phyloP scores from a whole-genome alignment of 2,888 invertebrate species.

The Urechis unicinctus region DNA sequence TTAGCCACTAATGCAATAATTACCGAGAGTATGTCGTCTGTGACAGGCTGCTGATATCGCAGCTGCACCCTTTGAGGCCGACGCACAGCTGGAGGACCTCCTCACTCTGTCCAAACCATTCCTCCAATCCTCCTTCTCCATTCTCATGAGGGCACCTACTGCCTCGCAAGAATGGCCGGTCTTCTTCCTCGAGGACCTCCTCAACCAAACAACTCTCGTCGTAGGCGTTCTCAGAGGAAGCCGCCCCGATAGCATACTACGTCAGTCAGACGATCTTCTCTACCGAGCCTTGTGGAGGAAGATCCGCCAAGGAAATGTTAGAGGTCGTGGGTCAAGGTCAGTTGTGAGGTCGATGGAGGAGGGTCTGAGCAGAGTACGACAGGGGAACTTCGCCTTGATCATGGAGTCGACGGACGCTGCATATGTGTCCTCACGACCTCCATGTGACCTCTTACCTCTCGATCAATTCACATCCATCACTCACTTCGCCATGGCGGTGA shows the following conservation, averaged over 20 bases:
- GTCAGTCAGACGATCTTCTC: neutral
- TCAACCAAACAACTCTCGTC: conserved; percentile 10
- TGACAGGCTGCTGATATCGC: conserved; percentile 13
- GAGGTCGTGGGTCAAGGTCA: neutral
- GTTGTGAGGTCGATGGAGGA: conserved; percentile 4
- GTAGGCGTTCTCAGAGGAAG: conserved; percentile 9
- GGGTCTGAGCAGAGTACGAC: conserved; percentile 9
- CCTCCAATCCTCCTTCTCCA: conserved; percentile 13
- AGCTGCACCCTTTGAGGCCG: conserved; percentile 9
- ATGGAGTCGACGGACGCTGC: conserved; percentile 12
- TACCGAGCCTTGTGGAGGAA: conserved; percentile 2
- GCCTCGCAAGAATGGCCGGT: conserved; percentile 6
- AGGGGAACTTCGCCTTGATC: conserved; percentile 10
- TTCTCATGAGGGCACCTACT: conserved; percentile 6
- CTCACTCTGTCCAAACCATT: conserved; percentile 12
- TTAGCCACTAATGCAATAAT: too few relatives aligned
- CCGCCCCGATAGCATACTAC: conserved; percentile 1
- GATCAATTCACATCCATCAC: conserved; percentile 13
- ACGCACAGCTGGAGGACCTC: neutral
- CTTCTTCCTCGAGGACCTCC: conserved; percentile 12
- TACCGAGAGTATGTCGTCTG: too few relatives aligned
- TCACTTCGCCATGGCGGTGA: conserved; percentile 13
- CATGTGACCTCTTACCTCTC: conserved; percentile 13
- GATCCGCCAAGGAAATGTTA: neutral
- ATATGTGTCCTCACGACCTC: conserved; percentile 6